These are phyloP conservation scores for Beroe forskalii DNA, from an alignment of 37 sponge, comb jelly and placozoan species.

Conservation along the genomic window DNA sequence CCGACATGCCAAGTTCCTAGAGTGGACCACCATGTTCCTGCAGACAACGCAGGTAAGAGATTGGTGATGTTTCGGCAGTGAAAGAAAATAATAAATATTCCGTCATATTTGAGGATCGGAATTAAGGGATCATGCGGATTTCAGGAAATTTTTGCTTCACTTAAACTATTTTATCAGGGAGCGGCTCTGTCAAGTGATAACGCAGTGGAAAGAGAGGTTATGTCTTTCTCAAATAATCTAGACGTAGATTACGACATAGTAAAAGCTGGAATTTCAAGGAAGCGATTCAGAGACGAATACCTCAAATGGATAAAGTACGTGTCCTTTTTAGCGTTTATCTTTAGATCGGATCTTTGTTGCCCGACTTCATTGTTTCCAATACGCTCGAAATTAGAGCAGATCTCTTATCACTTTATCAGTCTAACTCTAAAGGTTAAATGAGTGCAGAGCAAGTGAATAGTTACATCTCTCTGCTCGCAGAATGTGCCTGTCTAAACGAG, in stretches of 20 bases:
- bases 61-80: too few relatives aligned
- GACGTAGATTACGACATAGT: slow-evolving; percentile 61
- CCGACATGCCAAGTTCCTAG: slow-evolving; percentile 28
- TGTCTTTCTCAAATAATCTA: slow-evolving; percentile 62
- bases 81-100: too few relatives aligned
- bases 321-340: too few relatives aligned
- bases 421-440: too few relatives aligned
- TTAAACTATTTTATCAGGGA: not conserved
- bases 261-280: slow-evolving; percentile 55
- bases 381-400: too few relatives aligned
- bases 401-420: too few relatives aligned
- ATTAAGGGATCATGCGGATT: too few relatives aligned
- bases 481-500: slow-evolving; percentile 12
- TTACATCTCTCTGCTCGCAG: not conserved
- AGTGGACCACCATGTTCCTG: slow-evolving; percentile 52
- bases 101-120: too few relatives aligned
- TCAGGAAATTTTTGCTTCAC: too few relatives aligned
- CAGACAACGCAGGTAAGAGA: slow-evolving; percentile 38
- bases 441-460: not conserved
- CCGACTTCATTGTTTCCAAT: too few relatives aligned
- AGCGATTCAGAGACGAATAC: slow-evolving; percentile 49
- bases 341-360: too few relatives aligned
- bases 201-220: slow-evolving; percentile 27
- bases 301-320: slow-evolving; percentile 64
- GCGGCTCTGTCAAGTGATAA: slow-evolving; percentile 32